Conservation (phyloP, 1,140 invertebrate genomes). For the Lucilia cuprina region DNA sequence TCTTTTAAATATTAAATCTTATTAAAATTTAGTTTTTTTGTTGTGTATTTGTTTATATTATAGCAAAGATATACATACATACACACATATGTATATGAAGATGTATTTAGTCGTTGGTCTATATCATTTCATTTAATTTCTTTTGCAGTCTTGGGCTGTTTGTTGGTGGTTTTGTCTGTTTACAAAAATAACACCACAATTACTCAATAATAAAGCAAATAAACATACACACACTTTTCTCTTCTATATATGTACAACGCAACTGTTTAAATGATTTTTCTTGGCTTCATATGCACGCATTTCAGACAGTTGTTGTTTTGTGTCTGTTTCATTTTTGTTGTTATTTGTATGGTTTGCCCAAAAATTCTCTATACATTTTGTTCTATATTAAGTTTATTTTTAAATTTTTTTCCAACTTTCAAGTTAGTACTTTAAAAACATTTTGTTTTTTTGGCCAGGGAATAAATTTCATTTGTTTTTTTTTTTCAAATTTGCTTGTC, state of each 20-base stretch:
- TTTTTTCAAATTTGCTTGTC: background rate
- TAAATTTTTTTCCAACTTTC: conserved; percentile 1
- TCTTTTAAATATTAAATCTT: background rate
- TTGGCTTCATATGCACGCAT: conserved; percentile 32
- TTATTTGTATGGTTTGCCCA: background rate
- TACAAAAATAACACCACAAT: conserved; percentile 12
- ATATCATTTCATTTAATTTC: background rate
- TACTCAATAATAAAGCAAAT: conserved; percentile 5
- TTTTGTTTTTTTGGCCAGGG: conserved; percentile 10
- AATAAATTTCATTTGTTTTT: background rate
- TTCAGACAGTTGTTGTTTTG: background rate
- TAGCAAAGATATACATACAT: background rate
- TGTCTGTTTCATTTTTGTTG: too few species aligned
- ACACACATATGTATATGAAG: background rate
- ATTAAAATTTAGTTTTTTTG: background rate
- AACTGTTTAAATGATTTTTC: conserved; percentile 18
- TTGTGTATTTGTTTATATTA: background rate
- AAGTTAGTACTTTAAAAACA: background rate
- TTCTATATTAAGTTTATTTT: conserved; percentile 20
- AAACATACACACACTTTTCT: background rate
- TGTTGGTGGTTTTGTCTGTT: conserved; percentile 10
- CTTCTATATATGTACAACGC: background rate
- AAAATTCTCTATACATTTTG: background rate
- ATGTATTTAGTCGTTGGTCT: background rate
- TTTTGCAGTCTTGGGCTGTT: background rate